Evolutionary conservation across 1,140 invertebrate species (phyloP), one percentile per base, ranked within the genome.

Genomic region (Trachymyrmex septentrionalis): DNA sequence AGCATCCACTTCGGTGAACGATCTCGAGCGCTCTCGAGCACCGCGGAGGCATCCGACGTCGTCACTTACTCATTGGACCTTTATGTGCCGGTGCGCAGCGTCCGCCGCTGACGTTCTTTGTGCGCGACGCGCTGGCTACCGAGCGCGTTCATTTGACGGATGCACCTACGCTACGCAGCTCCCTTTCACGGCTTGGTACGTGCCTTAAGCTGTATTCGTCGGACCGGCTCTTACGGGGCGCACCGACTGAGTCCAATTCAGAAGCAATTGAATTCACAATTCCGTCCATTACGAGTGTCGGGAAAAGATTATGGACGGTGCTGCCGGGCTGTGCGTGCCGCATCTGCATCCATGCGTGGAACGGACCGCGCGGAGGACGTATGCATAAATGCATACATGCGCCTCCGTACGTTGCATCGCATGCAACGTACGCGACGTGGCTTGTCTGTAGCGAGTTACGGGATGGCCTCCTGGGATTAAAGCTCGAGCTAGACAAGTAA

Each of bases 241-340:
- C 82, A 81, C 53, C 81, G 89, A 88, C 77, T 78, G 88, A 88
- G 88, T 90, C 89, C 92, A 92, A 93, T 92, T 92, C 92, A 94
- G 91, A 91, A 90, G 88, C 94, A 94, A 95, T 95, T 95, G 93
- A 95, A 95, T 95, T 94, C 92, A 94, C 92, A 92, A 94, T 94
- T 93, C 91, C 93, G 93, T 92, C 93, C 92, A 93, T 94, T 95
- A 94, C 88, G 91, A 91, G 92, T 93, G 93, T 93, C 94, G 92
- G 93, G 93, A 94, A 95, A 95, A 94, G 94, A 95, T 95, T 94
- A 92, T 90, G 91, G 88, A 92, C 57, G 77, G n/a, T 69, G 48
- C 78, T 75, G 84, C 57, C 53, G 77, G 21, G 73, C 76, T 73
- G 88, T 89, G 90, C 94, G 93, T 94, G 93, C 92, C 93, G 93